A percentile compares a stretch with the other conserved stretches of the same genome.
These are phyloP conservation scores for Phania funesta DNA, from an alignment of 2,888 invertebrate genomes.

Conservation along the genomic window DNA sequence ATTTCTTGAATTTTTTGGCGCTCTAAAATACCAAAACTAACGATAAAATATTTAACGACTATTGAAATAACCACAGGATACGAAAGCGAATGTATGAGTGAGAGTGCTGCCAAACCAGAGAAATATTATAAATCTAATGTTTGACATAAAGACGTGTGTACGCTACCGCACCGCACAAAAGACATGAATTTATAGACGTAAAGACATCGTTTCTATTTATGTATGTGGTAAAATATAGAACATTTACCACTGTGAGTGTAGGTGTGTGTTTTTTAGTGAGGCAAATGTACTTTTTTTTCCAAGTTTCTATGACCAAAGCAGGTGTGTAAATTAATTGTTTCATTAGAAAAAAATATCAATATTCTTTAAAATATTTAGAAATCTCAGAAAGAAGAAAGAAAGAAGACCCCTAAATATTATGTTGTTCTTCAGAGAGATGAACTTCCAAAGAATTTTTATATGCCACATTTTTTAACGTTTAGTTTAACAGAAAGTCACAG, in stretches of 20 bases:
- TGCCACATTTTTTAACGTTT: too few species aligned
- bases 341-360: neutral
- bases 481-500: too few species aligned
- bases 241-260: neutral
- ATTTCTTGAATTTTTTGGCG: neutral
- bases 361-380: neutral
- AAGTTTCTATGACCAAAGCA: neutral
- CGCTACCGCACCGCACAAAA: slow-evolving; percentile 62
- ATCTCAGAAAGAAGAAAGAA: too few species aligned
- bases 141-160: slow-evolving; percentile 76
- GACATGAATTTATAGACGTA: slow-evolving; percentile 77
- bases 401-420: too few species aligned
- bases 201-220: slow-evolving; percentile 71
- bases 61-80: slow-evolving; percentile 22
- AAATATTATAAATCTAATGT: slow-evolving; percentile 78
- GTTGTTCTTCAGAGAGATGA: too few species aligned
- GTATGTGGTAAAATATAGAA: slow-evolving; percentile 29
- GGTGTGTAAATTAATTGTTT: neutral
- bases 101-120: slow-evolving; percentile 51
- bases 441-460: too few species aligned
- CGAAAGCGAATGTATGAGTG: slow-evolving; percentile 22
- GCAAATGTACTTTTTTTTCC: neutral
- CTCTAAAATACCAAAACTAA: slow-evolving; percentile 4
- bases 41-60: slow-evolving; percentile 30
- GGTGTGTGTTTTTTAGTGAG: neutral